Conservation (phyloP, 1,140 invertebrate species). For the Phymastichus coffea region DNA sequence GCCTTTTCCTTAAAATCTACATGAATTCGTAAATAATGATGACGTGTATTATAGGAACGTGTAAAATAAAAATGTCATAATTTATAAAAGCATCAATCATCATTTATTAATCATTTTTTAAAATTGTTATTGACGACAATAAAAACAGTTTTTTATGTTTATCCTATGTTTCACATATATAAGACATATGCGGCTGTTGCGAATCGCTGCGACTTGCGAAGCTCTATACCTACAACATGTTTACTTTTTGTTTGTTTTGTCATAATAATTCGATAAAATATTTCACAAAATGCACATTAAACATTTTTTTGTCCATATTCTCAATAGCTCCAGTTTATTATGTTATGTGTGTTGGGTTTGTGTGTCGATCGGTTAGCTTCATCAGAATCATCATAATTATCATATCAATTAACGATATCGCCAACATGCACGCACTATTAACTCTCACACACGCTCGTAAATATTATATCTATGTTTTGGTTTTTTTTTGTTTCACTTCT, state of each 20-base stretch:
- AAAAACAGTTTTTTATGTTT: too few relatives aligned
- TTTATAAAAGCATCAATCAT: too few relatives aligned
- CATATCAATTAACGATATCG: background rate
- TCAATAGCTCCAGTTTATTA: background rate
- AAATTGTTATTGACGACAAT: background rate
- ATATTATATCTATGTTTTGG: slow-evolving; percentile 16
- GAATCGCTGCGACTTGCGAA: background rate
- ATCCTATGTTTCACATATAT: background rate
- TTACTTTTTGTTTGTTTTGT: too few relatives aligned
- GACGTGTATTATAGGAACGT: too few relatives aligned
- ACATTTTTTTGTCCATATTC: background rate
- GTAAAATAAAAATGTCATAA: too few relatives aligned
- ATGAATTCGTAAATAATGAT: too few relatives aligned
- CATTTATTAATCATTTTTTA: too few relatives aligned
- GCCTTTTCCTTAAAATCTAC: too few relatives aligned
- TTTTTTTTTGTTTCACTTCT: too few relatives aligned
- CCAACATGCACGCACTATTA: slow-evolving; percentile 9
- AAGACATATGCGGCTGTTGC: background rate
- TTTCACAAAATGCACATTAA: slow-evolving; percentile 21
- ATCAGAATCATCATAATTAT: too few relatives aligned
- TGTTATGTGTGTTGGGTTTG: background rate
- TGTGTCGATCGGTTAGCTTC: background rate
- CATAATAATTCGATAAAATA: background rate
- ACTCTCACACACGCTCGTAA: slow-evolving; percentile 9
- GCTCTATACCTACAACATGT: background rate